These are phyloP conservation scores for Forpus xanthops DNA, from an alignment of 2,797 vertebrate genomes.

Conservation along the genomic window DNA sequence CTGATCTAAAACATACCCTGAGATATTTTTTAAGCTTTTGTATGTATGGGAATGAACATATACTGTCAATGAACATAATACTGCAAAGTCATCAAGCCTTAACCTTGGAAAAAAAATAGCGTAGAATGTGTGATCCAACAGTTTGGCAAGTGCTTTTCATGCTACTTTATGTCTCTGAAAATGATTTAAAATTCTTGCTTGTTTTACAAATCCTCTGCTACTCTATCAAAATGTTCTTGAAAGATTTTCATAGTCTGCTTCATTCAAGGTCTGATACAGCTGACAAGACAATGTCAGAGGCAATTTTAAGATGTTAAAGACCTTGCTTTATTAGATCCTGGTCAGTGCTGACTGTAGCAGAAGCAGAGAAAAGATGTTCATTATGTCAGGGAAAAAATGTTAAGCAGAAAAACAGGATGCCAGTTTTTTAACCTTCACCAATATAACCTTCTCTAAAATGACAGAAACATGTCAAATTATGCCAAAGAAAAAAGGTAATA, in stretches of 20 bases:
- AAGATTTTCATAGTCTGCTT: conserved; percentile 38
- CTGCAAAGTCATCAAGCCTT: background rate
- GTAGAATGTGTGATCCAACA: background rate
- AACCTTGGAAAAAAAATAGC: background rate
- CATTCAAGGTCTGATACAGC: conserved; percentile 42
- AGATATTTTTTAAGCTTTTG: conserved; percentile 10
- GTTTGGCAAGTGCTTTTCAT: background rate
- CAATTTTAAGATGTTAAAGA: conserved; percentile 59
- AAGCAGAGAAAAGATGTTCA: conserved; percentile 32
- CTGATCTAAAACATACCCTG: background rate
- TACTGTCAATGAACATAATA: background rate
- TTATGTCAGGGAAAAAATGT: conserved; percentile 58
- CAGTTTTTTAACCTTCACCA: conserved; percentile 41
- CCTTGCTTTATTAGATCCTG: conserved; percentile 40
- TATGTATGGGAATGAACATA: background rate
- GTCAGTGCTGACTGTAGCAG: conserved; percentile 60
- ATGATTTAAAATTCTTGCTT: background rate
- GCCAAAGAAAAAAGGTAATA: background rate
- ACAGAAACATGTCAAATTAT: conserved; percentile 31
- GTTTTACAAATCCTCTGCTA: conserved; percentile 28
- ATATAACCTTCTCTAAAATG: background rate
- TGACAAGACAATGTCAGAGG: conserved; percentile 64
- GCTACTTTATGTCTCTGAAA: background rate
- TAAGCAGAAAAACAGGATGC: conserved; percentile 59
- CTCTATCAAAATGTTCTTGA: conserved; percentile 41